Evolutionary conservation across 2,113 vertebrate genomes (phyloP).

Genomic region (Butorides virescens): DNA sequence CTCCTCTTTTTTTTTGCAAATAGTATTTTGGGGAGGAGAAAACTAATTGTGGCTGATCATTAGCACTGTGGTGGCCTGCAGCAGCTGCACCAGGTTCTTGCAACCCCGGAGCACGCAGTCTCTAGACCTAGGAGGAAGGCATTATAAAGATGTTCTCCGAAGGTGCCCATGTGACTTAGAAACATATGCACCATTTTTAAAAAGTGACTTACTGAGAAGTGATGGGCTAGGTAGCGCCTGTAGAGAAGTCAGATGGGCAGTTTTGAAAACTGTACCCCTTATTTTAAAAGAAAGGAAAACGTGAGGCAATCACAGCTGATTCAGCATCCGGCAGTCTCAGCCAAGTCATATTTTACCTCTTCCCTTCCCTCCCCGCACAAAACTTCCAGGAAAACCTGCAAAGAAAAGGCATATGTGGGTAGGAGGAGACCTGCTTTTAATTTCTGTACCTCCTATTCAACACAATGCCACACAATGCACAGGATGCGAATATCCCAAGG

Average conservation of each 20-base stretch:
- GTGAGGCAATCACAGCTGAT: conserved; percentile 64
- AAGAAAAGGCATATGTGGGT: conserved; percentile 65
- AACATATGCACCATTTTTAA: not conserved
- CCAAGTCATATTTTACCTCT: conserved; percentile 67
- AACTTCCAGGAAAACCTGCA: conserved; percentile 73
- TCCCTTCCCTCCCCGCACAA: conserved; percentile 58
- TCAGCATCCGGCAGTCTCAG: conserved; percentile 61
- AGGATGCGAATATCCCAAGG: conserved; percentile 72
- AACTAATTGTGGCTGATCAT: not conserved
- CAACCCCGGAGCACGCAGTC: not conserved
- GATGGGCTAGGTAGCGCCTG: not conserved
- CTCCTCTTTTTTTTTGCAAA: not conserved
- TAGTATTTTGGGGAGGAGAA: not conserved
- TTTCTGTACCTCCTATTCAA: conserved; percentile 68
- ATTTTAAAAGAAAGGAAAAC: conserved; percentile 63
- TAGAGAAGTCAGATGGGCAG: conserved; percentile 3
- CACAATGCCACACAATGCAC: conserved; percentile 72
- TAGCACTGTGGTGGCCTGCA: not conserved
- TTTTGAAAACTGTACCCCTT: conserved; percentile 21
- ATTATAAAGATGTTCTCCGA: not conserved
- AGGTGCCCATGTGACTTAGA: not conserved
- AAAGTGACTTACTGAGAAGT: not conserved
- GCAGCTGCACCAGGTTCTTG: not conserved
- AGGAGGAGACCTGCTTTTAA: conserved; percentile 68
- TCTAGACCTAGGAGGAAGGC: not conserved